phyloP scores from a whole-genome alignment of 92 coral and sea anemone species.

The Ricordea florida region DNA sequence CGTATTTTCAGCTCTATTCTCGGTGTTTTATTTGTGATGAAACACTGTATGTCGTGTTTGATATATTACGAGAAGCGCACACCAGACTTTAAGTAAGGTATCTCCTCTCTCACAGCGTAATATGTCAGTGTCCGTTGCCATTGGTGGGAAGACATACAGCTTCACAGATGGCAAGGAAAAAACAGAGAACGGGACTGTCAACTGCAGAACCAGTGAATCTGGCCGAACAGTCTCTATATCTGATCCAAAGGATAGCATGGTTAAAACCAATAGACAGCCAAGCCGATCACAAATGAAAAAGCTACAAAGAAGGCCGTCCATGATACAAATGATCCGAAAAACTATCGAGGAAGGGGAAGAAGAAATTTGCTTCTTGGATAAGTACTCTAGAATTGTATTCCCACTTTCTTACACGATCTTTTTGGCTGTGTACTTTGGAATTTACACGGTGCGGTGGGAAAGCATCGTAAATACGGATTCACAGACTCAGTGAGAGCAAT shows the following conservation, averaged over 20 bases:
- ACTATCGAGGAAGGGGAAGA: slow-evolving; percentile 70
- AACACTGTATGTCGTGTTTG: too few relatives aligned
- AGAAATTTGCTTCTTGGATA: slow-evolving; percentile 73
- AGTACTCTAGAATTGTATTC: slow-evolving; percentile 71
- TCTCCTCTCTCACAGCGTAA: too few relatives aligned
- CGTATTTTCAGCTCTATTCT: too few relatives aligned
- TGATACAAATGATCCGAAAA: slow-evolving; percentile 64
- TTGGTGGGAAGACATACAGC: slow-evolving; percentile 70
- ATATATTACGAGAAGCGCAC: too few relatives aligned
- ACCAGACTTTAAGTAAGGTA: too few relatives aligned
- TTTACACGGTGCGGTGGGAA: slow-evolving; percentile 40
- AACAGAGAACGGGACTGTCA: slow-evolving; percentile 3
- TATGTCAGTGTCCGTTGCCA: slow-evolving; percentile 42
- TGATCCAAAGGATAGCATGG: neutral
- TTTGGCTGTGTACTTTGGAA: slow-evolving; percentile 66
- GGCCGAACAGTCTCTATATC: slow-evolving; percentile 33
- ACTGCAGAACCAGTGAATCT: neutral
- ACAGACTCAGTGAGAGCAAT: neutral
- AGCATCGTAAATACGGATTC: neutral
- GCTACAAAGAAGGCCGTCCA: slow-evolving; percentile 54
- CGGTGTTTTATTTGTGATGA: too few relatives aligned
- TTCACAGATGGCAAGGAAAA: slow-evolving; percentile 46
- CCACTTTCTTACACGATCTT: slow-evolving; percentile 69
- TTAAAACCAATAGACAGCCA: slow-evolving; percentile 6
- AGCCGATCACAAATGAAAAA: slow-evolving; percentile 52